Base-by-base conservation (phyloP, 2,888 invertebrate species). In the Ypsolopha scabrella region DNA sequence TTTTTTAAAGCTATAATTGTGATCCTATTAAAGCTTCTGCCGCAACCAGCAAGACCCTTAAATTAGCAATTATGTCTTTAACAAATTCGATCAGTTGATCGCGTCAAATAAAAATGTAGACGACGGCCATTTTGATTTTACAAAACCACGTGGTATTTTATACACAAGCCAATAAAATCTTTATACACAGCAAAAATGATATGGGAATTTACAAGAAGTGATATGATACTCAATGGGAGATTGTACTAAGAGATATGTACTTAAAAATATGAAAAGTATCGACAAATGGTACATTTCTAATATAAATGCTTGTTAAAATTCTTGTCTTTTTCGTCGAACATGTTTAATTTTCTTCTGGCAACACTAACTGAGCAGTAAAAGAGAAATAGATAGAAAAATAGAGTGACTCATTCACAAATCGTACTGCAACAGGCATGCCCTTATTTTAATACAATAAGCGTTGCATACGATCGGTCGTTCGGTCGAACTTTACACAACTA, bases 171-270 rank as follows among this genome's bases (percentile, higher is more conserved):
- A 62, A 43, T 44, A 63, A 70, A 14, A 9, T 54, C 59, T 52
- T 64, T 65, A 61, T 74, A 77, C 74, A 83, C 78, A 81, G 78
- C 76, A 76, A 77, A 73, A 78, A 81, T 78, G 85, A 86, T 85
- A 83, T 86, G 85, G 70, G 72, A 41, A 77, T 83, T 79, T 85
- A 83, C 82, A 85, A 79, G 77, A 73, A 74, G 78, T 85, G 85
- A 86, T 86, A 86, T 86, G 85, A 82, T 68, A 75, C 64, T 73
- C 79, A 36, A 41, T 34, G 33, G 36, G n/a, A 80, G 74, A 80
- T 83, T 82, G 82, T 82, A 81, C 83, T 83, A 82, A 78, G 72
- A 80, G 83, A 85, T 85, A 86, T 85, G 83, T 83, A 80, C 79
- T 81, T 78, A 80, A 77, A 76, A 64, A 72, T 58, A 60, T 56